Evolutionary conservation across 2,113 vertebrate genomes (phyloP).

Genomic region (Triplophysa rosa): DNA sequence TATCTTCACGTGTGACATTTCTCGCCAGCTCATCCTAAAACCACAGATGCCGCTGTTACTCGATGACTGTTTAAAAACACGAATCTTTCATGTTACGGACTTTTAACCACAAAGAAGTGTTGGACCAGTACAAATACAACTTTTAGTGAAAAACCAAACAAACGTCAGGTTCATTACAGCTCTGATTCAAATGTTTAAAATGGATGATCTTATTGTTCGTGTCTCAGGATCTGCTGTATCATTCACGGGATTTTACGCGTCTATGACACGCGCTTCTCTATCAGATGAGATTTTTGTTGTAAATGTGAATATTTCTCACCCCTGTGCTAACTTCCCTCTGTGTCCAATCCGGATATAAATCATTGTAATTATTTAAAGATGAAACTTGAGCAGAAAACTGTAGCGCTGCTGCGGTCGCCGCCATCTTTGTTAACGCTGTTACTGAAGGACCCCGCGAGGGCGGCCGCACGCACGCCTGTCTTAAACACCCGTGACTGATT

Average conservation of each 20-base stretch:
- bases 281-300: neutral
- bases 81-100: too few relatives aligned
- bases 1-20: too few relatives aligned
- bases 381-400: slow-evolving; percentile 23
- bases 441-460: neutral
- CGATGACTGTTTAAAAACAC: too few relatives aligned
- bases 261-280: neutral
- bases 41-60: too few relatives aligned
- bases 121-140: too few relatives aligned
- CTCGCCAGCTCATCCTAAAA: too few relatives aligned
- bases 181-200: neutral
- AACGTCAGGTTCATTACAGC: too few relatives aligned
- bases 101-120: too few relatives aligned
- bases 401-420: slow-evolving; percentile 56
- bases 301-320: slow-evolving; percentile 56
- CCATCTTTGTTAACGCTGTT: slow-evolving; percentile 58
- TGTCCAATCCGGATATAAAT: slow-evolving; percentile 69
- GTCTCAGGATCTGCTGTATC: slow-evolving; percentile 51
- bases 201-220: neutral
- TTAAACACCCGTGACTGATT: neutral
- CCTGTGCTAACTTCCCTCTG: slow-evolving; percentile 77
- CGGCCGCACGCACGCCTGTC: neutral
- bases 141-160: too few relatives aligned
- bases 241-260: neutral
- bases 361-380: slow-evolving; percentile 52